phyloP scores from a whole-genome alignment of 2,113 vertebrate species.

The Bagarius yarrelli region DNA sequence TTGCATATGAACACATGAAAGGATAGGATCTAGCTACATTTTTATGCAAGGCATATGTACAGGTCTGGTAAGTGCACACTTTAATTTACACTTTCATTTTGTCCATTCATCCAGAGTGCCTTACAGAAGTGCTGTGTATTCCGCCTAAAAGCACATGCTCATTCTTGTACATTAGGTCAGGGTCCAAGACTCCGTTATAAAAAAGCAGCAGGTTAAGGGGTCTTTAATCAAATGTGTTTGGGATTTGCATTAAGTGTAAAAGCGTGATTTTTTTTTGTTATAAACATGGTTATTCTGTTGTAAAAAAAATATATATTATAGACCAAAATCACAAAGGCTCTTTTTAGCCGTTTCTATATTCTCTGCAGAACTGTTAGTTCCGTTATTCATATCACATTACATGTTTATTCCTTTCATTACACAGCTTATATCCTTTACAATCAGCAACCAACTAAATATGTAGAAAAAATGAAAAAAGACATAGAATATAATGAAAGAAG shows the following conservation, averaged over 20 bases:
- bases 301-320: neutral
- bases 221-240: neutral
- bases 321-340: neutral
- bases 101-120: neutral
- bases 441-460: neutral
- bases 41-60: neutral
- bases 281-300: neutral
- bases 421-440: neutral
- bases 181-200: neutral
- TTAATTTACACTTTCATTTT: neutral
- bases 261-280: neutral
- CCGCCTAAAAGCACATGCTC: neutral
- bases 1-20: too few species aligned
- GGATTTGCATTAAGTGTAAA: neutral
- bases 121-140: neutral
- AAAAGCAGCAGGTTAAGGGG: neutral
- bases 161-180: neutral
- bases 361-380: neutral
- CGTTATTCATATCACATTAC: neutral
- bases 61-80: neutral
- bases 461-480: too few species aligned
- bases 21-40: neutral
- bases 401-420: neutral
- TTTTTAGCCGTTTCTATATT: neutral
- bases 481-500: neutral